Base-by-base conservation (phyloP, 2,113 vertebrate genomes). In the Coptodon bakossiorum region DNA sequence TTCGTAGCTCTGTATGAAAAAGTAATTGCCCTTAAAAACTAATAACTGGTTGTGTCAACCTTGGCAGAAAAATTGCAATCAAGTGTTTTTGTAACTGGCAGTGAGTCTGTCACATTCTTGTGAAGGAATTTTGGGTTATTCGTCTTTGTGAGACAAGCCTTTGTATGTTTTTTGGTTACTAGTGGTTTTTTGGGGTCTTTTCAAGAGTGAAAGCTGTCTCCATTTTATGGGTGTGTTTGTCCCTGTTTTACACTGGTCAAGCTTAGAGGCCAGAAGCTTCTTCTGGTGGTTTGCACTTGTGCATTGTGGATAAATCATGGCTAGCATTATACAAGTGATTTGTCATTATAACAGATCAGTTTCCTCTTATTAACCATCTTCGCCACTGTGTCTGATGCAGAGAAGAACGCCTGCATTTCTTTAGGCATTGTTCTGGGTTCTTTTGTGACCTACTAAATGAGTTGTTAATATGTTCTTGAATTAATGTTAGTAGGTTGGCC, bases 281-380 rank as follows among this genome's bases (percentile, higher is more conserved):
- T 1, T 66, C 34, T 66, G 61, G 34, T 66, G 34, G 61, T 38
- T n/a, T 22, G 17, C 61, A 38, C 19, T 38, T 38, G 17, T 66
- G 61, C 3, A 66, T 12, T 66, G 34, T 66, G 61, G 61, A 66
- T 66, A 66, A 38, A 66, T 34, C 10, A 66, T 34, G 34, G 17
- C 2, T 66, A 66, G 17, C 34, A 38, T 3, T 27, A 56, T 24
- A 56, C 22, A 13, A 56, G 6, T 56, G 22, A 56, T 56, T 24
- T 56, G 3, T 24, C 22, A 14, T 56, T n/a, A 7, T 38, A 66
- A 38, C 19, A 66, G 34, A 38, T 38, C 34, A 38, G 6, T 66
- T 38, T 66, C 61, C 34, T n/a, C 61, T 38, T 66, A 36, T 38
- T 66, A 66, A 66, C 17, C 34, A 66, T n/a, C 34, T 66, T 66